phyloP scores from a whole-genome alignment of 2,888 invertebrate species.

The Pristionchus maxplancki region DNA sequence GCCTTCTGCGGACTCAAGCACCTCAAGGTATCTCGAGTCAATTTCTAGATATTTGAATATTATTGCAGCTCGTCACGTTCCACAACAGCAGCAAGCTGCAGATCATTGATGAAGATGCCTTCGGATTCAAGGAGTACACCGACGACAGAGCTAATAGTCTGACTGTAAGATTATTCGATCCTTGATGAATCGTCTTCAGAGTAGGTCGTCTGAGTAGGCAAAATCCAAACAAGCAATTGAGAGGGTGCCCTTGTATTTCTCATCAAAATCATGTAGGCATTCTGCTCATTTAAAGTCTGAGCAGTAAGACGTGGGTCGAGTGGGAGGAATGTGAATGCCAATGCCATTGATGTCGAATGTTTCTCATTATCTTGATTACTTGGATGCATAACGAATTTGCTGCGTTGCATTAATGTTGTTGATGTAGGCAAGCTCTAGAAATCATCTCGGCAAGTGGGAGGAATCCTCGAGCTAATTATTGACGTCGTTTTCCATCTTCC shows the following conservation, averaged over 20 bases:
- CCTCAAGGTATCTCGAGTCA: conserved; percentile 51
- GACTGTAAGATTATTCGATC: background rate
- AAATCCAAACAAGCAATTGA: too few relatives aligned
- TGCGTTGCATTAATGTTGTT: too few relatives aligned
- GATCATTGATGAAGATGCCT: conserved; percentile 61
- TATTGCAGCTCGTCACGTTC: background rate
- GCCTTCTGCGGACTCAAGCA: conserved; percentile 62
- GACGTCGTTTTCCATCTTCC: background rate
- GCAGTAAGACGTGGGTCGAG: background rate
- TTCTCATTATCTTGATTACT: background rate
- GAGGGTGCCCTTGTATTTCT: too few relatives aligned
- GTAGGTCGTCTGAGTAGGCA: too few relatives aligned
- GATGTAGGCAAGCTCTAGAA: background rate
- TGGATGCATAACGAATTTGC: too few relatives aligned
- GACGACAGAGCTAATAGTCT: background rate
- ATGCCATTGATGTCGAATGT: background rate
- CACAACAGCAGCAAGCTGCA: background rate
- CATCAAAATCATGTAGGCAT: background rate
- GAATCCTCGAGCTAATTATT: background rate
- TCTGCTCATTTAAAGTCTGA: background rate
- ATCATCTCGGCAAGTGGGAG: background rate
- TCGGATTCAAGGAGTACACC: conserved; percentile 56
- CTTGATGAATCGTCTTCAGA: too few relatives aligned
- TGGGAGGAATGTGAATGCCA: conserved; percentile 6
- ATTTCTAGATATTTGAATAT: background rate